Percentiles rank a stretch among this genome's conserved stretches.
Conservation (phyloP, 2,888 invertebrate species). For the Atethmia centrago region DNA sequence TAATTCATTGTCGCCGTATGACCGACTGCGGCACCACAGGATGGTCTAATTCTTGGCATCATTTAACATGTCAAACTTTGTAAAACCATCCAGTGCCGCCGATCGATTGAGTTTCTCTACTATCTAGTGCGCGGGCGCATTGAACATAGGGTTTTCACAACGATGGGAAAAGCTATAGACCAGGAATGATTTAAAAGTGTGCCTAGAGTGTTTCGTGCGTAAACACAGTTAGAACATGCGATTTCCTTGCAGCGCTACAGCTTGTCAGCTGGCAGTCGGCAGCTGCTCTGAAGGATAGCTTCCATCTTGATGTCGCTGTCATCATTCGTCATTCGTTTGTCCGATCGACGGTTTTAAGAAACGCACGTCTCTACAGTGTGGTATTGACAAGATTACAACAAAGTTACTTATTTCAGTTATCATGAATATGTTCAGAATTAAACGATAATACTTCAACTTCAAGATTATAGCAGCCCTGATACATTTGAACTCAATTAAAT, state of each 20-base stretch:
- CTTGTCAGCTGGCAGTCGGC: background rate
- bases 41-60: slow-evolving; percentile 57
- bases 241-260: background rate
- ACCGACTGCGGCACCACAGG: slow-evolving; percentile 20
- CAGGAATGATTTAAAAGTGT: background rate
- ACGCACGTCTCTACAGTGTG: background rate
- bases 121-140: slow-evolving; percentile 35
- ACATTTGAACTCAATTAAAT: slow-evolving; percentile 52
- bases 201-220: background rate
- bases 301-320: background rate
- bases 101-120: slow-evolving; percentile 52
- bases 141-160: slow-evolving; percentile 46
- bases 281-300: background rate
- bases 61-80: slow-evolving; percentile 65
- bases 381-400: background rate
- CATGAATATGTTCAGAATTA: background rate
- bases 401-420: background rate
- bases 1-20: slow-evolving; percentile 15
- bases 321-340: background rate
- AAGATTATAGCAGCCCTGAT: slow-evolving; percentile 35
- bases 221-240: background rate
- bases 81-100: slow-evolving; percentile 55
- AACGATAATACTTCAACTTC: background rate
- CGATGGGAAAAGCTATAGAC: background rate
- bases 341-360: background rate